phyloP scores from a whole-genome alignment of 2,113 vertebrate species.

The Neotragus pygmaeus region DNA sequence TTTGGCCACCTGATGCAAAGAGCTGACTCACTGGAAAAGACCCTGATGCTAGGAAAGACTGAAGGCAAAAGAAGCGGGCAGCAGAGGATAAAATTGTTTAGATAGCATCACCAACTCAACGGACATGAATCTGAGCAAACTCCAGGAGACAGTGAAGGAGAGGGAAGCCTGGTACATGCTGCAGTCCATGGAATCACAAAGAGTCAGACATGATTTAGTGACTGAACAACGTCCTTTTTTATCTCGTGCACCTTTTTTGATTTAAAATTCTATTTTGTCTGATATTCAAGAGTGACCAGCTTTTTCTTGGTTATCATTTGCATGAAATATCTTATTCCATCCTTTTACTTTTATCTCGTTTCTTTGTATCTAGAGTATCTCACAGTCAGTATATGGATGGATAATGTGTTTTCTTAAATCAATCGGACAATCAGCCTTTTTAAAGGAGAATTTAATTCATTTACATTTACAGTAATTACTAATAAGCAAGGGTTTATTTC shows the following conservation, averaged over 20 bases:
- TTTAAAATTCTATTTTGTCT: conserved; percentile 10
- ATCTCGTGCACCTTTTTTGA: conserved; percentile 2
- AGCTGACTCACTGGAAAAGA: background rate
- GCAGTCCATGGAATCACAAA: background rate
- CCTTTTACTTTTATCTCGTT: background rate
- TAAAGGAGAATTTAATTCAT: background rate
- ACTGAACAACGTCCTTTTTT: background rate
- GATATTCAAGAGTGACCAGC: background rate
- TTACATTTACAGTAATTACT: conserved; percentile 9
- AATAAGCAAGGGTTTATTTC: conserved; percentile 17
- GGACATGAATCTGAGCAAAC: background rate
- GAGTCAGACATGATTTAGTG: background rate
- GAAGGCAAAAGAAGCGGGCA: background rate
- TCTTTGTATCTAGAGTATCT: background rate
- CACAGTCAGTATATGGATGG: background rate
- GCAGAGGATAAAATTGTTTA: background rate
- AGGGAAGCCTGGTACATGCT: background rate
- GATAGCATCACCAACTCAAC: background rate
- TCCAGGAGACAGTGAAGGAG: background rate
- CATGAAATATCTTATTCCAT: background rate
- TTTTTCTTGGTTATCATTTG: background rate
- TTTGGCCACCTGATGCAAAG: background rate
- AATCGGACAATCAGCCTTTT: background rate
- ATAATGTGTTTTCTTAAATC: background rate
- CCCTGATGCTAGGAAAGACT: background rate